A percentile compares a stretch with the other conserved stretches of the same genome.
Conservation (phyloP, 2,113 vertebrate species). For the Leptocoma aspasia region DNA sequence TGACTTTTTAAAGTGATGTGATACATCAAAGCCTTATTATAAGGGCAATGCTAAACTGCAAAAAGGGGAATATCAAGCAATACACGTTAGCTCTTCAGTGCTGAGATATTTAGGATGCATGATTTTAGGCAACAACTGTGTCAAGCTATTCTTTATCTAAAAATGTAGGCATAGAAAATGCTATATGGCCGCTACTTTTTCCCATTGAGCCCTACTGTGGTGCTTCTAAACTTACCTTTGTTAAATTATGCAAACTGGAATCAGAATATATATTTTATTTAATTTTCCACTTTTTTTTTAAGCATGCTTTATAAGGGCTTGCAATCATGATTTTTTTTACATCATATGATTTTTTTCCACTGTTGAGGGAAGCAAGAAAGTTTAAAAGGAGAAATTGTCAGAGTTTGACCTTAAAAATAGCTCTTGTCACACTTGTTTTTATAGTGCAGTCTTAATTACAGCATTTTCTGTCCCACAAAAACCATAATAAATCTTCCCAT, state of each 20-base stretch:
- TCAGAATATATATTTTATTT: background rate
- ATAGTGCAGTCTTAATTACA: background rate
- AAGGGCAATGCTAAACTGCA: background rate
- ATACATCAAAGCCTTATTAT: background rate
- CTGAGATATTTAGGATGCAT: background rate
- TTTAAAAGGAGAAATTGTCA: background rate
- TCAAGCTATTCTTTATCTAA: background rate
- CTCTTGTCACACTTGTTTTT: background rate
- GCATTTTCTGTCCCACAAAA: background rate
- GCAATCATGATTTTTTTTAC: background rate
- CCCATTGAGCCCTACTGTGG: background rate
- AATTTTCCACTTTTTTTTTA: background rate
- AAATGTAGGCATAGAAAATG: background rate
- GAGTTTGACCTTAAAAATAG: background rate
- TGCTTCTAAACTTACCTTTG: background rate
- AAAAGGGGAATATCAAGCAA: background rate
- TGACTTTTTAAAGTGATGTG: background rate
- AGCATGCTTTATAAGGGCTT: background rate
- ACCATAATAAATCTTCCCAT: background rate
- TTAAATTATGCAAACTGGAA: background rate
- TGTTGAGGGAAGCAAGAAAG: background rate
- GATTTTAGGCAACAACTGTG: background rate
- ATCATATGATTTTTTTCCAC: background rate
- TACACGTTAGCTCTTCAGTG: background rate
- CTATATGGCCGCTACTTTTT: background rate